Evolutionary conservation across 2,113 vertebrate genomes (phyloP), one percentile per base, ranked within the genome.

Genomic region (Hirundichthys speculiger): DNA sequence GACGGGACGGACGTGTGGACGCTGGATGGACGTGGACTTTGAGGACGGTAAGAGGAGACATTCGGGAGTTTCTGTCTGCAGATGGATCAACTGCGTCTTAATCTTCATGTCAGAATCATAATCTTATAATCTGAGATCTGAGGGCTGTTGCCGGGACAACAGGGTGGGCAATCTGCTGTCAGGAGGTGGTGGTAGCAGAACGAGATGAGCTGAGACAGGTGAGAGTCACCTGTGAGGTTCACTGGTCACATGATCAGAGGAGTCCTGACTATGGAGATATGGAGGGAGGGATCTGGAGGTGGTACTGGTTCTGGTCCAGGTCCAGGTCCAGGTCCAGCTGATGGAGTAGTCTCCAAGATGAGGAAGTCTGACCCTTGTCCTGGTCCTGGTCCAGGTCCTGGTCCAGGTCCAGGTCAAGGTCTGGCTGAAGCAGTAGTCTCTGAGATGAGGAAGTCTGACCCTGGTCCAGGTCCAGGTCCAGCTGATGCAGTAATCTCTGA

Each of bases 41-140:
- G 60, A 61, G 5, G 46, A 61, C 13, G 80, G 85, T 87, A 56
- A 87, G 82, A 15, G 9, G 19, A 47, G 24, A 38, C 13, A 12
- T 19, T 38, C 18, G 30, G 24, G 24, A 8, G 2, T 34, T 14
- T 61, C 10, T 45, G 58, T 48, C 12, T 48, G 13, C 43, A 48
- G 56, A 9, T 18, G 4, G 25, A 45, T n/a, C 48, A 60, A 50
- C 16, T 2, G 22, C 52, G 27, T n/a, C 9, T 47, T 81, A 79
- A 86, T 83, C 77, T 68, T 59, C 67, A 72, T 82, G 74, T 74
- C 30, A 40, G 49, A 65, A 50, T 73, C 69, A 60, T 81, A 79
- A 81, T 75, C 72, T 67, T 8, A 65, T 85, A 79, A 85, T 83
- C 77, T 87, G 47, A 70, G 22, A 46, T 66, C 49, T 49, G 57